phyloP scores from a whole-genome alignment of 2,113 vertebrate genomes.

The Mesembrinibis cayennensis region DNA sequence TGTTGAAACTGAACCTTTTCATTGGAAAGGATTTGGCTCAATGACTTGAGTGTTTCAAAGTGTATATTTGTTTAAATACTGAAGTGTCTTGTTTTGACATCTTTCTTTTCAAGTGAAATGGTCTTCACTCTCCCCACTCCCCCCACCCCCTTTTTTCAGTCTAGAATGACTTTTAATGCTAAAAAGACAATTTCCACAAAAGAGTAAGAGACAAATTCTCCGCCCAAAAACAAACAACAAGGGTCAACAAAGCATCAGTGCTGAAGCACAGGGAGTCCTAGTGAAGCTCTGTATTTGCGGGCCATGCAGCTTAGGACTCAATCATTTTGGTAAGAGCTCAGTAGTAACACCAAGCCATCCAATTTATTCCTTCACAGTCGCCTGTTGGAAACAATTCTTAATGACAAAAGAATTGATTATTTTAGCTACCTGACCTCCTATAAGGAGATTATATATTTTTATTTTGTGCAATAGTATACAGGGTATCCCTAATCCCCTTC shows the following conservation, averaged over 20 bases:
- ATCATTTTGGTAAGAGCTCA: neutral
- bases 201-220: neutral
- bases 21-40: neutral
- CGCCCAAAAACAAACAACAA: neutral
- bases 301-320: neutral
- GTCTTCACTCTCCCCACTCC: neutral
- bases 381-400: neutral
- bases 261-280: neutral
- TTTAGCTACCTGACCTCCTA: neutral
- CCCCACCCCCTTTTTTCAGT: accelerated
- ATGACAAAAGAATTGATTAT: neutral
- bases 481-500: neutral
- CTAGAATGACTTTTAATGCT: neutral
- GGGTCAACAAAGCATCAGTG: neutral
- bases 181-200: neutral
- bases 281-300: neutral
- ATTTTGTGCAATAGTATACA: neutral
- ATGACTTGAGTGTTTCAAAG: neutral
- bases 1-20: neutral
- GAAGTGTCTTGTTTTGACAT: neutral
- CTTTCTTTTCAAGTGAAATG: neutral
- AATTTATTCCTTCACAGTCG: neutral
- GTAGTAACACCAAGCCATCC: neutral
- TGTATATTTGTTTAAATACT: neutral
- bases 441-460: neutral